Evolutionary conservation across 1,140 invertebrate genomes (phyloP), one percentile per base, ranked within the genome.

Genomic region (Colletes latitarsis): DNA sequence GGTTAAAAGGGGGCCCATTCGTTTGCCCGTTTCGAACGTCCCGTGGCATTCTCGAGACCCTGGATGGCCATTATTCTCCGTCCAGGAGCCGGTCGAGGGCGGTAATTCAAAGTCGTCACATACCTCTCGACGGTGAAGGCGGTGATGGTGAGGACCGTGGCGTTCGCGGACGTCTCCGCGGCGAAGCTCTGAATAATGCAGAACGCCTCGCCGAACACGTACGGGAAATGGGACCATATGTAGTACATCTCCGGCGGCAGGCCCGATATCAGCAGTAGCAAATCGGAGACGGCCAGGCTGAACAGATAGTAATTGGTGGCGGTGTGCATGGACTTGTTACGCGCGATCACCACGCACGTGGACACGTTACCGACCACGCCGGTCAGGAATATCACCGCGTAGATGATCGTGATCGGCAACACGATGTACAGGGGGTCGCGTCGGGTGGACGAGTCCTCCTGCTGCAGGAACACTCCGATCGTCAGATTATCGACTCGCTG

Each of bases 291-390:
- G 8, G 98, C 98, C 88, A 99, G 94, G 90, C 96, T 98, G 93
- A 98, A 98, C 76, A 99, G 94, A 89, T 99, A 99, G 89, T 97
- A 98, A 92, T 99, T 99, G 49, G 97, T 98, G 1, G 97, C 96
- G 1, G 97, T 98, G 89, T 98, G 97, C 96, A 99, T 97, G 41
- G 96, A 96, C 84, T 96, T 97, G 91, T 98, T 98, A 71, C 96
- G 94, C 4, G 96, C 94, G 68, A 99, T 99, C 14, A 99, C 98
- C 69, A 98, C 94, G 91, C 98, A 99, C 0, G 98, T 99, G 86
- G 96, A 96, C 14, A 98, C 93, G 90, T 99, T 99, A 1, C 98
- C 98, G n/a, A 99, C 92, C 8, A 98, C 89, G 3, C 98, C 98
- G 8, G 96, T 96, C 39, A 98, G 86, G 87, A 99, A 97, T 85